These are phyloP conservation scores for Sandelia bainsii DNA, from an alignment of 2,797 vertebrate species.

Conservation along the genomic window DNA sequence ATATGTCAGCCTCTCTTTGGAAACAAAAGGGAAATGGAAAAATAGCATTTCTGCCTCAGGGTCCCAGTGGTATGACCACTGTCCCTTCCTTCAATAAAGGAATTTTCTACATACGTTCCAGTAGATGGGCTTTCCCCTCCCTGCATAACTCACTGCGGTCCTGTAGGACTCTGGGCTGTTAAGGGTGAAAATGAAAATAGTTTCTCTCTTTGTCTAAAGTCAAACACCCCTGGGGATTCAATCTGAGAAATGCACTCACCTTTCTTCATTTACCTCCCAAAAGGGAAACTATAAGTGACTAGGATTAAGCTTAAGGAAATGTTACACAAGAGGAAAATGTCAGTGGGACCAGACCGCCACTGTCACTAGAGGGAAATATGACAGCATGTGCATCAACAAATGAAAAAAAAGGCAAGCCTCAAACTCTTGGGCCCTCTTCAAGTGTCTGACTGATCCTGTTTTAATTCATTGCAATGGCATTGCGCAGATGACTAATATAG, in stretches of 20 bases:
- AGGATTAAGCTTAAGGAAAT: conserved; percentile 50
- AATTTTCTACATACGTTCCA: conserved; percentile 59
- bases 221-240: conserved; percentile 59
- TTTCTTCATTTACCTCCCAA: conserved; percentile 43
- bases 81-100: conserved; percentile 46
- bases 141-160: conserved; percentile 51
- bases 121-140: conserved; percentile 34
- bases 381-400: conserved; percentile 45
- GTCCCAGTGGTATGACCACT: conserved; percentile 50
- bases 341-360: conserved; percentile 37
- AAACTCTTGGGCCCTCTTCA: conserved; percentile 44
- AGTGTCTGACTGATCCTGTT: conserved; percentile 56
- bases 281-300: conserved; percentile 53
- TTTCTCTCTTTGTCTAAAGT: conserved; percentile 60
- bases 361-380: conserved; percentile 48
- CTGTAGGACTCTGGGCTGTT: conserved; percentile 53
- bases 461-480: conserved; percentile 63
- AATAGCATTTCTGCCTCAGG: conserved; percentile 38
- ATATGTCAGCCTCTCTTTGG: conserved; percentile 36
- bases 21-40: conserved; percentile 46
- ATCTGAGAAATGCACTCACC: conserved; percentile 58
- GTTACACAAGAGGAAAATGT: conserved; percentile 61
- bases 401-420: conserved; percentile 27
- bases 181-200: conserved; percentile 63
- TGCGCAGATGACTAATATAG: conserved; percentile 59